phyloP scores from a whole-genome alignment of 2,888 invertebrate genomes.

The Andrena marginata region DNA sequence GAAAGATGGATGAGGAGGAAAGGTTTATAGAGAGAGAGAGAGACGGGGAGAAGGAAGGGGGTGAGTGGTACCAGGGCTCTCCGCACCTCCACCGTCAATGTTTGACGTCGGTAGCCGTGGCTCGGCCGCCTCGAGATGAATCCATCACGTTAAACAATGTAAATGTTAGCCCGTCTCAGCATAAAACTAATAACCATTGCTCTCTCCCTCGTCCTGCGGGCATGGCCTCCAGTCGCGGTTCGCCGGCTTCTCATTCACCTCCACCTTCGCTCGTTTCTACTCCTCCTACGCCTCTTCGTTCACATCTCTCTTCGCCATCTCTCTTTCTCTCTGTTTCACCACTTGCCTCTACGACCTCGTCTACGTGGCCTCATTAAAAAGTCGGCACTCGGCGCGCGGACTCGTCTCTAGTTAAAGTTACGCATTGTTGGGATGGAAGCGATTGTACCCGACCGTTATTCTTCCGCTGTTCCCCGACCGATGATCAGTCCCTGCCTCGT shows the following conservation, averaged over 20 bases:
- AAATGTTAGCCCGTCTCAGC: conserved; percentile 83
- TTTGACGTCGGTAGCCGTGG: conserved; percentile 76
- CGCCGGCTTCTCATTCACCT: conserved; percentile 80
- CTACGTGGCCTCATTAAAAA: conserved; percentile 69
- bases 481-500: conserved; percentile 19
- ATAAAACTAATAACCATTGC: conserved; percentile 84
- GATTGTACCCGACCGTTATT: conserved; percentile 45
- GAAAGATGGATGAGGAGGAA: conserved; percentile 34
- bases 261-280: conserved; percentile 51
- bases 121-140: conserved; percentile 79
- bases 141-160: conserved; percentile 84
- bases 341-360: conserved; percentile 45
- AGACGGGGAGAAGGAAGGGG: conserved; percentile 14
- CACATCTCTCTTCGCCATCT: neutral
- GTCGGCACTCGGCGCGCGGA: conserved; percentile 46
- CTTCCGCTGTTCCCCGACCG: conserved; percentile 24
- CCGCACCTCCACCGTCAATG: conserved; percentile 73
- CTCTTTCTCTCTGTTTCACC: conserved; percentile 24
- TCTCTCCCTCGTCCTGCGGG: conserved; percentile 68
- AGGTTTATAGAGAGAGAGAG: conserved; percentile 24
- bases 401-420: conserved; percentile 42
- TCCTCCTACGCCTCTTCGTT: conserved; percentile 2
- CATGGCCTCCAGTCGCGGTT: conserved; percentile 81
- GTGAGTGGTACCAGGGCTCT: conserved; percentile 51
- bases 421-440: conserved; percentile 51